Conservation (phyloP, 37 sponge, comb jelly and placozoan species). For the Ephydatia muelleri region DNA sequence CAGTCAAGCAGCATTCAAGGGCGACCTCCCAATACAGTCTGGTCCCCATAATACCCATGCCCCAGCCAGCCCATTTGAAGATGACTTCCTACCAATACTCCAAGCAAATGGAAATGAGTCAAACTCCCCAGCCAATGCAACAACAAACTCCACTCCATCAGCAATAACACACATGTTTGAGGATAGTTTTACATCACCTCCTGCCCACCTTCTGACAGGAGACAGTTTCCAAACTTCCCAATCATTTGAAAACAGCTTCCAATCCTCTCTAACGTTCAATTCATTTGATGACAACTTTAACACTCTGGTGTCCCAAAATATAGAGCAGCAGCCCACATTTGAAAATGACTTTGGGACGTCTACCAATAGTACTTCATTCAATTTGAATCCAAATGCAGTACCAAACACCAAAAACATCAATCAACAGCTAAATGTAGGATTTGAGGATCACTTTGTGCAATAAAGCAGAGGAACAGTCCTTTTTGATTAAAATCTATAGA, state of each 20-base stretch:
- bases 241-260: not conserved
- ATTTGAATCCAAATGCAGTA: not conserved
- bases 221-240: not conserved
- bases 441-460: not conserved
- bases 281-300: not conserved
- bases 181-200: not conserved
- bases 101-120: not conserved
- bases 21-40: not conserved
- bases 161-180: not conserved
- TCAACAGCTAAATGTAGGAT: not conserved
- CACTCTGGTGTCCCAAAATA: not conserved
- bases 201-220: not conserved
- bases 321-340: not conserved
- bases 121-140: not conserved
- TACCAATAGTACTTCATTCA: not conserved
- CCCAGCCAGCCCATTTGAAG: not conserved
- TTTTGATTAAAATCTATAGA: too few relatives aligned
- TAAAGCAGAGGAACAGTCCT: not conserved
- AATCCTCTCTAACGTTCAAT: not conserved
- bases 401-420: not conserved
- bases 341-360: not conserved
- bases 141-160: not conserved
- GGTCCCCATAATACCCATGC: not conserved
- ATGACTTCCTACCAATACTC: not conserved
- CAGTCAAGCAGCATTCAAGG: not conserved